These are phyloP conservation scores for Pelusios castaneus DNA, from an alignment of 2,113 vertebrate species.

Conservation along the genomic window DNA sequence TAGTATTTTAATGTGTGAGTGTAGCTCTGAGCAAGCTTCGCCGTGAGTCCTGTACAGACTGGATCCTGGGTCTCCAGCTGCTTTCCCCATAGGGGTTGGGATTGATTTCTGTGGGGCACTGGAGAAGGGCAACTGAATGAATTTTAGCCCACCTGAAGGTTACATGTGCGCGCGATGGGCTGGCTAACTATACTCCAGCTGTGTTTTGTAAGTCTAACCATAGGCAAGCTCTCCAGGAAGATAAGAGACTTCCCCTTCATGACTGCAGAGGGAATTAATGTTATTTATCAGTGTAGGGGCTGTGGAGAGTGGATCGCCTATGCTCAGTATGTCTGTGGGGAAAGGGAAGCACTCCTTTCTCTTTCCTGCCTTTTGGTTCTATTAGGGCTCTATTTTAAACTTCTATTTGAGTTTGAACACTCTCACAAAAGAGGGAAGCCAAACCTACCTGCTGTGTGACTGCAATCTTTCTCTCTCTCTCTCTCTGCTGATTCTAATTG, in stretches of 20 bases:
- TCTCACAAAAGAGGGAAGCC: not conserved
- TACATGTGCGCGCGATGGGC: rapidly evolving
- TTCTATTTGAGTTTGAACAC: not conserved
- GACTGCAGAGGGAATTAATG: not conserved
- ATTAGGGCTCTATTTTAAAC: not conserved
- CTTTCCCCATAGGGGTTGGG: too few species aligned
- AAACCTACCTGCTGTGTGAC: not conserved
- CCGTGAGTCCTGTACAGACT: too few species aligned
- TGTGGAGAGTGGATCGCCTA: conserved; percentile 3
- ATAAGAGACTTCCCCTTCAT: not conserved
- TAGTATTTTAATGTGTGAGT: too few species aligned
- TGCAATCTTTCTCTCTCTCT: not conserved
- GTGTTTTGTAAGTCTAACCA: not conserved
- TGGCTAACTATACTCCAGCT: not conserved
- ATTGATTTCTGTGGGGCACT: too few species aligned
- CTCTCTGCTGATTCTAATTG: not conserved
- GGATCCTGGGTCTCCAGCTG: too few species aligned
- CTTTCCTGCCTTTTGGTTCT: not conserved
- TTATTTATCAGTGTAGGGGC: not conserved
- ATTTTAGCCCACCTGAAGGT: too few species aligned
- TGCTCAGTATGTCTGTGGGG: not conserved
- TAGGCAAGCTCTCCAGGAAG: not conserved
- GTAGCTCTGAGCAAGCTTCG: too few species aligned
- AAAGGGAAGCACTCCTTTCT: not conserved
- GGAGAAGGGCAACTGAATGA: too few species aligned